Percentiles rank a stretch among this genome's conserved stretches.
Conservation (phyloP, 2,113 vertebrate species). For the Hyaena hyaena region DNA sequence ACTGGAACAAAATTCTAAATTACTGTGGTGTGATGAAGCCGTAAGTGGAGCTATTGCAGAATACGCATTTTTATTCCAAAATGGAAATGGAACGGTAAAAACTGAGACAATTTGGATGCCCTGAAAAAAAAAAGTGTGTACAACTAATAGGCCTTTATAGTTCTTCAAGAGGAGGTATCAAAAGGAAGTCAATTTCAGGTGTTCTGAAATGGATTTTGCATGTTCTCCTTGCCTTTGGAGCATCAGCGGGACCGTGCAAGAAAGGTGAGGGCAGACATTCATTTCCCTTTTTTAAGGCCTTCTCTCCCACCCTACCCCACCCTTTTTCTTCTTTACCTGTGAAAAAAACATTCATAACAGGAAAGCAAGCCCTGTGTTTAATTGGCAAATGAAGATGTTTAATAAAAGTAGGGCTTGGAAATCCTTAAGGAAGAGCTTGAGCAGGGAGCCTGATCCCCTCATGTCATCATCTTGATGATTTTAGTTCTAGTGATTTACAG, state of each 20-base stretch:
- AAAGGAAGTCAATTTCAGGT: not conserved
- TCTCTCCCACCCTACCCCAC: not conserved
- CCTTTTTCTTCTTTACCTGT: not conserved
- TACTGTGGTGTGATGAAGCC: conserved; percentile 40
- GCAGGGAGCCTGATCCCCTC: not conserved
- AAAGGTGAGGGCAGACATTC: not conserved
- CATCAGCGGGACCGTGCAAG: no score
- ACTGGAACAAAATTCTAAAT: conserved; percentile 58
- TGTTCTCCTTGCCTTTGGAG: not conserved
- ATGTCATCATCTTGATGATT: not conserved
- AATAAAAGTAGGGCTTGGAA: not conserved
- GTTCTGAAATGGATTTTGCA: not conserved
- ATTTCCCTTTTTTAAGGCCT: not conserved
- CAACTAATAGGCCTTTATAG: conserved; percentile 29
- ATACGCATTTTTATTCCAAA: conserved; percentile 35
- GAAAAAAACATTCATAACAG: not conserved
- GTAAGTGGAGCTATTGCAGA: not conserved
- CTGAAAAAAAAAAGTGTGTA: not conserved
- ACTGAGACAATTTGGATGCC: conserved; percentile 28
- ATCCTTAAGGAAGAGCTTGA: not conserved
- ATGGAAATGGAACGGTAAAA: conserved; percentile 55
- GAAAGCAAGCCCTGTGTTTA: not conserved
- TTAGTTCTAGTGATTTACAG: not conserved
- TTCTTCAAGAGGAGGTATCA: not conserved
- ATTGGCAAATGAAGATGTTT: not conserved